These are phyloP conservation scores for Hofmannophila pseudospretella DNA, from an alignment of 2,888 invertebrate species.

Conservation along the genomic window DNA sequence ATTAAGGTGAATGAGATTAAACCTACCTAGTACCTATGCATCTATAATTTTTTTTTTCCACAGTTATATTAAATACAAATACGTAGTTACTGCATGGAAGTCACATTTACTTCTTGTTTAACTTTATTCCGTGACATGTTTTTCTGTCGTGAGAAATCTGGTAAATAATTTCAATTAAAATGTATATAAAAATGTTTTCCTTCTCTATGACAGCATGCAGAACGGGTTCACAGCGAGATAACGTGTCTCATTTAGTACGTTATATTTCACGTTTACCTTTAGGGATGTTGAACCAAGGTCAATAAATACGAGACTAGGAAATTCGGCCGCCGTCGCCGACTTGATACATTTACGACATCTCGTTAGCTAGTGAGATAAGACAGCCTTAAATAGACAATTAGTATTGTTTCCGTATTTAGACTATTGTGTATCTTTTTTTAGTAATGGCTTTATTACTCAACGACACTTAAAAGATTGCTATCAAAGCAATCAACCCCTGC, in stretches of 20 bases:
- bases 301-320: slow-evolving; percentile 60
- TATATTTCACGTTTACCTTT: slow-evolving; percentile 45
- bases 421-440: slow-evolving; percentile 20
- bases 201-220: slow-evolving; percentile 22
- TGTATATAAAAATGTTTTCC: slow-evolving; percentile 16
- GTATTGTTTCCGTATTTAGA: slow-evolving; percentile 53
- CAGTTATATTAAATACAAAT: too few relatives aligned
- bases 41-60: too few relatives aligned
- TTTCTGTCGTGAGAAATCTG: slow-evolving; percentile 9
- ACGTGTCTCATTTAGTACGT: slow-evolving; percentile 49
- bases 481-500: neutral
- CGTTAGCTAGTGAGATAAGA: slow-evolving; percentile 65
- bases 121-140: slow-evolving; percentile 14
- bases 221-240: slow-evolving; percentile 38
- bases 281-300: slow-evolving; percentile 24
- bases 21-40: too few relatives aligned
- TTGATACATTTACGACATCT: slow-evolving; percentile 68
- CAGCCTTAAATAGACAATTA: slow-evolving; percentile 68
- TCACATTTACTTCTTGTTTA: too few relatives aligned
- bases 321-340: slow-evolving; percentile 52
- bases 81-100: too few relatives aligned
- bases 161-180: slow-evolving; percentile 16
- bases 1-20: slow-evolving; percentile 12
- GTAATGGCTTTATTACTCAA: neutral
- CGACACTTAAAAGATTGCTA: neutral